A percentile compares a stretch with the other conserved stretches of the same genome.
These are phyloP conservation scores for Mus caroli DNA, from an alignment of 2,797 vertebrate species.

Conservation along the genomic window DNA sequence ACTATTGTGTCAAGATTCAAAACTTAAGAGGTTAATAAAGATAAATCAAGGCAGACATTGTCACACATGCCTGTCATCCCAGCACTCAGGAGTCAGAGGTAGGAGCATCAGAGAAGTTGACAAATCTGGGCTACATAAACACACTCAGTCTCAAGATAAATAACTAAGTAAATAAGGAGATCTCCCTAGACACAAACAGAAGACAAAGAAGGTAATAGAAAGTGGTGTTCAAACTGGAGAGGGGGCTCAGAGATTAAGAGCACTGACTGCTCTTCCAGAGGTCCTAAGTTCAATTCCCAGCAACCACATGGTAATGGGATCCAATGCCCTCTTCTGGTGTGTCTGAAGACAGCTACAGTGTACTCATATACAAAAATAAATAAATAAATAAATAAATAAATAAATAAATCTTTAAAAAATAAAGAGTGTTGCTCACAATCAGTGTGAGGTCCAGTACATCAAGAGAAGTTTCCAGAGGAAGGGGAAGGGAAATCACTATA, in stretches of 20 bases:
- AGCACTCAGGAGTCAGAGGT: background rate
- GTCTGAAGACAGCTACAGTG: too few relatives aligned
- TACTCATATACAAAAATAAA: too few relatives aligned
- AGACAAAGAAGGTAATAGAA: background rate
- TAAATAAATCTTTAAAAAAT: too few relatives aligned
- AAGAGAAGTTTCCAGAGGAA: background rate
- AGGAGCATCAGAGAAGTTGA: background rate
- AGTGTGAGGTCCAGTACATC: background rate
- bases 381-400: too few relatives aligned
- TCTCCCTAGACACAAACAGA: background rate
- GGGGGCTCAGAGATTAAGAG: too few relatives aligned
- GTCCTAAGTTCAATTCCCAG: too few relatives aligned
- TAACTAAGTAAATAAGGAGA: background rate
- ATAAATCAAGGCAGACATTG: background rate
- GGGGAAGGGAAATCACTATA: background rate
- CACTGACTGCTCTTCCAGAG: too few relatives aligned
- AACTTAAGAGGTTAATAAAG: background rate
- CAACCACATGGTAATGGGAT: too few relatives aligned
- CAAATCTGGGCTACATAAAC: background rate
- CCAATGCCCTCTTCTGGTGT: too few relatives aligned
- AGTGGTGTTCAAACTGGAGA: background rate
- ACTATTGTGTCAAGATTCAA: background rate
- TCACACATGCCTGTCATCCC: background rate
- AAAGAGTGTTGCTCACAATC: background rate
- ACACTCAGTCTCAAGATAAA: background rate